Evolutionary conservation across 1,140 invertebrate genomes (phyloP).

Genomic region (Lethocerus indicus): DNA sequence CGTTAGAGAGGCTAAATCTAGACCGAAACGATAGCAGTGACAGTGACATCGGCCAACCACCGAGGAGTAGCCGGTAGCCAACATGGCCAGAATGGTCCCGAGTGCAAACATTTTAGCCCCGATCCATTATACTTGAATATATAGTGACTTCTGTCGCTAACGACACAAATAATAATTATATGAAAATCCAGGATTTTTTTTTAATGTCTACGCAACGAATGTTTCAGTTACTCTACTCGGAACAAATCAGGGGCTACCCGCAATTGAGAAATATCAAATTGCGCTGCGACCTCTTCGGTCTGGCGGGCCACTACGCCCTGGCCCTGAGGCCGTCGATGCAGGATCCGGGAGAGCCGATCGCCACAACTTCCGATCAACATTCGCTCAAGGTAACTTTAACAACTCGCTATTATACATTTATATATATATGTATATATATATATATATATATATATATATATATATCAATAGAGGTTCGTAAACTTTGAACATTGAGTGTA

Average conservation of each 20-base stretch:
- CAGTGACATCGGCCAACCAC: too few relatives aligned
- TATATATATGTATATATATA: neutral
- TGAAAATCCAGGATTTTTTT: too few relatives aligned
- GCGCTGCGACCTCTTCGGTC: constrained; percentile 56
- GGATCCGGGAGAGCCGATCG: constrained; percentile 14
- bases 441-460: neutral
- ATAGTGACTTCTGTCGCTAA: too few relatives aligned
- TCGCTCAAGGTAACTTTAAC: constrained; percentile 17
- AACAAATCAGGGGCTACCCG: constrained; percentile 50
- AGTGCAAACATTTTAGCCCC: too few relatives aligned
- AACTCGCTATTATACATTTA: neutral
- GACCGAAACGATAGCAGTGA: too few relatives aligned
- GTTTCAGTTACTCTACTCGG: constrained; percentile 39
- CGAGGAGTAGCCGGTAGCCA: too few relatives aligned
- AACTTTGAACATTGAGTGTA: too few relatives aligned
- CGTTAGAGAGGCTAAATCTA: too few relatives aligned
- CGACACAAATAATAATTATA: too few relatives aligned
- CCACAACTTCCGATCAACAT: constrained; percentile 11
- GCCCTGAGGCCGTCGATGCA: constrained; percentile 14
- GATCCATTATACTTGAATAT: too few relatives aligned
- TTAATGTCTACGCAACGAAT: too few relatives aligned
- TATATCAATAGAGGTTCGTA: neutral
- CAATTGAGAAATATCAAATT: constrained; percentile 41
- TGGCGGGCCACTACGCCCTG: constrained; percentile 49
- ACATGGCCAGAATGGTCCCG: too few relatives aligned